Evolutionary conservation across 2,113 vertebrate genomes (phyloP).

Genomic region (Gavia stellata): DNA sequence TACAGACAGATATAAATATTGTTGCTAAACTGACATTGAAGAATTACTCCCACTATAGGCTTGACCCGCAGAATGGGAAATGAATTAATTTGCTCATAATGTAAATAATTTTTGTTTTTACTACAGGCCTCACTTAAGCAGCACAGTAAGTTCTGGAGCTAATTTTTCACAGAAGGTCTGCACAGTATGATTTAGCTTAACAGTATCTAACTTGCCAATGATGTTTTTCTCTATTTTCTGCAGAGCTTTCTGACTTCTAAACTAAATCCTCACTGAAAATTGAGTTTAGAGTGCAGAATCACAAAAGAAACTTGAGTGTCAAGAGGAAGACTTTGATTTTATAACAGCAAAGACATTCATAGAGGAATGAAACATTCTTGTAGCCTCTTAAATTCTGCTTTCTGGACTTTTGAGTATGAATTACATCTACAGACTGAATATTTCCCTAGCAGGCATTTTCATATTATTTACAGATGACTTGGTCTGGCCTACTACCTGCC

Average conservation of each 20-base stretch:
- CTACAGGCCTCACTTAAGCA: background rate
- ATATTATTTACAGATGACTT: background rate
- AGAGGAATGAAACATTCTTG: background rate
- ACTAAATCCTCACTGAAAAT: background rate
- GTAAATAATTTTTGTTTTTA: background rate
- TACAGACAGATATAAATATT: background rate
- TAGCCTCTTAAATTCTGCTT: constrained; percentile 20
- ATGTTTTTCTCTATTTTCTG: background rate
- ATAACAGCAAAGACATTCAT: background rate
- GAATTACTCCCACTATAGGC: background rate
- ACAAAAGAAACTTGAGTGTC: background rate
- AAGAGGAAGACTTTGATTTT: background rate
- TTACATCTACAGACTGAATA: constrained; percentile 38
- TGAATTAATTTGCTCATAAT: background rate
- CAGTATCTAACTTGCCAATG: background rate
- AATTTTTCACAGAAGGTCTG: constrained; percentile 2
- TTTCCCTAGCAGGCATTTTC: constrained; percentile 2
- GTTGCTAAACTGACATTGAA: background rate
- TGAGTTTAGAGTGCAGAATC: background rate
- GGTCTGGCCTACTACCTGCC: background rate
- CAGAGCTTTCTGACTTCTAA: background rate
- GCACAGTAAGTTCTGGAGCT: background rate
- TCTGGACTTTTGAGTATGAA: constrained; percentile 19
- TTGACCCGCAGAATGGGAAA: background rate
- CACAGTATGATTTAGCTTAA: background rate